These are phyloP conservation scores for Telenomus remus DNA, from an alignment of 1,140 invertebrate genomes.

Conservation along the genomic window DNA sequence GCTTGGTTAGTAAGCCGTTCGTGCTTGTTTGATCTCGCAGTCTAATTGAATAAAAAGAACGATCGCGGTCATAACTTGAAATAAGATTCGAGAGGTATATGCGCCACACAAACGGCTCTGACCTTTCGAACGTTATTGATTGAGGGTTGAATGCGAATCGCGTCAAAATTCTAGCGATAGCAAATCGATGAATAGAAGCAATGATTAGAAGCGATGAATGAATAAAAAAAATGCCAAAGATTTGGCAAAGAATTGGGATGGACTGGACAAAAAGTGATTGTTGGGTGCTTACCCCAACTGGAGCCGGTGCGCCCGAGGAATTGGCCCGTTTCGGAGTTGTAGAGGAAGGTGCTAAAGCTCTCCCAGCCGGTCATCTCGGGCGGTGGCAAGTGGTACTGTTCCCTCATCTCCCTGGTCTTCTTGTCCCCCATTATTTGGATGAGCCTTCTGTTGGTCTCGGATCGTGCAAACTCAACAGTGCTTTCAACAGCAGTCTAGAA, in stretches of 20 bases:
- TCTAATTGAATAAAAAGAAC: constrained; percentile 52
- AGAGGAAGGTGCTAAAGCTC: constrained; percentile 87
- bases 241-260: too few species aligned
- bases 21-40: constrained; percentile 10
- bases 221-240: too few species aligned
- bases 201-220: too few species aligned
- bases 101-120: constrained; percentile 39
- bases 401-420: constrained; percentile 73
- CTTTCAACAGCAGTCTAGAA: constrained; percentile 13
- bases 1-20: constrained; percentile 31
- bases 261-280: too few species aligned
- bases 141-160: constrained; percentile 43
- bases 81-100: constrained; percentile 38
- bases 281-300: constrained; percentile 88
- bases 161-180: constrained; percentile 30
- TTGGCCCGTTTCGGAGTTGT: constrained; percentile 91
- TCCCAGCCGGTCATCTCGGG: constrained; percentile 90
- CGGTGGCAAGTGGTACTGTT: constrained; percentile 86
- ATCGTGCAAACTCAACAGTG: constrained; percentile 17
- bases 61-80: constrained; percentile 36
- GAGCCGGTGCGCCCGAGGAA: constrained; percentile 90
- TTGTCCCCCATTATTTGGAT: constrained; percentile 81
- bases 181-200: constrained; percentile 22
- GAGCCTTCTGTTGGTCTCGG: constrained; percentile 30
- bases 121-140: constrained; percentile 58